These are phyloP conservation scores for Nibea albiflora DNA, from an alignment of 2,113 vertebrate species.

Conservation along the genomic window DNA sequence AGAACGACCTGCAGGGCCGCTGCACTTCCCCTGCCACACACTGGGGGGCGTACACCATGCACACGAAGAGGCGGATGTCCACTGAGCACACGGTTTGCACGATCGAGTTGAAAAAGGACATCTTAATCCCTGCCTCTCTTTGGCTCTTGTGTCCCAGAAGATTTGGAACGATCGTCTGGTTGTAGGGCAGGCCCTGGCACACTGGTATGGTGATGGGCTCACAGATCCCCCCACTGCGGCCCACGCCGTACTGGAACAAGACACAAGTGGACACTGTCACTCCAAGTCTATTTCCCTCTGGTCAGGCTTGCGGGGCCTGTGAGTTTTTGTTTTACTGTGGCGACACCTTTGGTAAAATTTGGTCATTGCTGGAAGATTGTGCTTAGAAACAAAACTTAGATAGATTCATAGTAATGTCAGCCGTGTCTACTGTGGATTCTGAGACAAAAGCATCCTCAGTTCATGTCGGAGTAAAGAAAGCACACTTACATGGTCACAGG, in stretches of 20 bases:
- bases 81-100: constrained; percentile 44
- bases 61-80: constrained; percentile 72
- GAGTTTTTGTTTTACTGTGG: background rate
- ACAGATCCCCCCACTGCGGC: constrained; percentile 61
- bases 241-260: constrained; percentile 60
- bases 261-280: background rate
- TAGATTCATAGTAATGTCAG: background rate
- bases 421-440: background rate
- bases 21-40: constrained; percentile 61
- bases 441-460: background rate
- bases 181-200: constrained; percentile 74
- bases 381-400: background rate
- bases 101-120: constrained; percentile 74
- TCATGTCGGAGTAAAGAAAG: background rate
- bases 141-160: constrained; percentile 73
- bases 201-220: constrained; percentile 75
- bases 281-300: background rate
- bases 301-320: background rate
- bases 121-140: constrained; percentile 60
- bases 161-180: constrained; percentile 71
- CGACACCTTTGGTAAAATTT: background rate
- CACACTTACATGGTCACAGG: constrained; percentile 71
- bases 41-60: constrained; percentile 71
- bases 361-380: background rate
- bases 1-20: constrained; percentile 74